Base-by-base conservation (phyloP, 2,888 invertebrate species). In the Lingula anatina region DNA sequence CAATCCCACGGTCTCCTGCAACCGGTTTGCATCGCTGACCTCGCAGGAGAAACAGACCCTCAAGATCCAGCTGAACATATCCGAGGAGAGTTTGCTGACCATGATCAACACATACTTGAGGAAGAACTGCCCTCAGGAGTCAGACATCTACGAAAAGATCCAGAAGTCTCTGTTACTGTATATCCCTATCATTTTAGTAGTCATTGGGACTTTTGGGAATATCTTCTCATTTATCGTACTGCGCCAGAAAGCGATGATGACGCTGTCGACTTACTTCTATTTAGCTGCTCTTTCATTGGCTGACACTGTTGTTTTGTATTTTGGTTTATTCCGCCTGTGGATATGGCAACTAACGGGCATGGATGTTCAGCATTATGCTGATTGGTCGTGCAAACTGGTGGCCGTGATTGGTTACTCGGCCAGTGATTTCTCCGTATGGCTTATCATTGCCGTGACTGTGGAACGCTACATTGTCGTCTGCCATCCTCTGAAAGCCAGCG, bases 391-490 rank as follows among this genome's bases (percentile, higher is more conserved):
- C 52, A 73, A 73, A 51, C 46, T 62, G 23, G 59, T 64, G 5
- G 58, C 60, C n/a, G 53, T 68, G 3, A 47, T 71, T 24, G 66
- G 64, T 2, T 73, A 70, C 44, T 62, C 66, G 44, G 60, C 62
- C 44, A 71, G 71, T 48, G 71, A 72, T 43, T 61, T 68, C 42
- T 70, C 70, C 4, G 74, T 71, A 3, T 74, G 73, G 73, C 55
- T 74, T 12, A 73, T 74, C 43, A 66, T 73, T 12, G 71, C 73
- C 0, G 67, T 74, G 4, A 74, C 74, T 0, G 61, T 70, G 20
- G 74, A 74, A 50, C 53, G 74, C 9, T 72, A 66, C 46, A 66
- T 73, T 23, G 73, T 69, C n/a, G 74, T 75, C 1, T 68, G 67
- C 41, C 60, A 65, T 39, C 74, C 75, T 2, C 60, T 74, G 4